Evolutionary conservation across 2,113 vertebrate genomes (phyloP).

Genomic region (Gnathonemus echidnorhynchus): DNA sequence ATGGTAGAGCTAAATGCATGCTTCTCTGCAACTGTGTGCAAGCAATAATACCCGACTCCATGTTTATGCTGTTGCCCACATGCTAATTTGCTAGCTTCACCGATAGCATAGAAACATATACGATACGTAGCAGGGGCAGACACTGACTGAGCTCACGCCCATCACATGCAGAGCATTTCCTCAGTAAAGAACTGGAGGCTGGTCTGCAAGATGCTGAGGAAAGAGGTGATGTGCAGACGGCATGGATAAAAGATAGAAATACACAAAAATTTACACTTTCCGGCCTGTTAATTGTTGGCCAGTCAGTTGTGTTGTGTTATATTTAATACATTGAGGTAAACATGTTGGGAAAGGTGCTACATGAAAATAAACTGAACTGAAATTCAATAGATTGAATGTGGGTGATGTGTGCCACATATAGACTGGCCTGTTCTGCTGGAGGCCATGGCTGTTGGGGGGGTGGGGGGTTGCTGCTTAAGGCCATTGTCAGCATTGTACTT

Average conservation of each 20-base stretch:
- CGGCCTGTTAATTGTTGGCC: neutral
- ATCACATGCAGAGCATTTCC: neutral
- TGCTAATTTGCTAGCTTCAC: neutral
- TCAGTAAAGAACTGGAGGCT: neutral
- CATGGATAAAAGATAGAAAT: neutral
- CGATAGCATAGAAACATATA: neutral
- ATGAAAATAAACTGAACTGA: neutral
- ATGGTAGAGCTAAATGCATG: neutral
- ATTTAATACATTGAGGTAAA: neutral
- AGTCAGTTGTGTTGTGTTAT: neutral
- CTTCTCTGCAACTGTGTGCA: neutral
- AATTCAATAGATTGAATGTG: neutral
- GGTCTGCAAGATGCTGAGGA: neutral
- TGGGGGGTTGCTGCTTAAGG: neutral
- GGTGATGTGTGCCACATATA: neutral
- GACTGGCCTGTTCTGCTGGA: neutral
- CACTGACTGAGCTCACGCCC: neutral
- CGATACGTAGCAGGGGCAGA: neutral
- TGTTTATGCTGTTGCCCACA: neutral
- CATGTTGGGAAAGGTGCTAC: neutral
- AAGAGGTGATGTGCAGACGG: neutral
- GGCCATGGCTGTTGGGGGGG: neutral
- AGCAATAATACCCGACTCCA: neutral
- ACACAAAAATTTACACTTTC: neutral
- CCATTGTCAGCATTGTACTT: neutral